Evolutionary conservation across 92 coral and sea anemone species (phyloP).

Genomic region (Siderastrea siderea): DNA sequence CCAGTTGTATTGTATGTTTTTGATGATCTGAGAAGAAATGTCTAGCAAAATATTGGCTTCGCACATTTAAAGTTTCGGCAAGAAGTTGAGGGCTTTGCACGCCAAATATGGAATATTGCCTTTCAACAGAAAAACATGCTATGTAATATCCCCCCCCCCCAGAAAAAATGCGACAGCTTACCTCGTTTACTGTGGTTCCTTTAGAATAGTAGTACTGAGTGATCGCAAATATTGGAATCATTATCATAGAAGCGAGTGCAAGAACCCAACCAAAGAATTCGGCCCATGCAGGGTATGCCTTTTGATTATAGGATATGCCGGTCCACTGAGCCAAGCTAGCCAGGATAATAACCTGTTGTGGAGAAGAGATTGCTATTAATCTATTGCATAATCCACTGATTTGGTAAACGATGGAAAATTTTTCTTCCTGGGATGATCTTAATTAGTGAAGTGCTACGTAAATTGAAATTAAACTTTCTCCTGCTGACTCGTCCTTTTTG

Average conservation of each 20-base stretch:
- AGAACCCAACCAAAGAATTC: conserved; percentile 94
- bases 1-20: no score
- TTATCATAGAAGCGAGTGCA: conserved; percentile 82
- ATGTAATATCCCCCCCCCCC: no score
- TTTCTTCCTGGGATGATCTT: background rate
- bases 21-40: background rate
- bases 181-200: conserved; percentile 73
- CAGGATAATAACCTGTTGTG: conserved; percentile 69
- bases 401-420: background rate
- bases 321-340: conserved; percentile 87
- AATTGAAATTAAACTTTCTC: no score
- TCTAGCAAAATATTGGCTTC: background rate
- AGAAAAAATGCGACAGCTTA: conserved; percentile 1
- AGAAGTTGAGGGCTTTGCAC: no score
- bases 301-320: conserved; percentile 76
- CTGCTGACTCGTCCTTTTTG: background rate
- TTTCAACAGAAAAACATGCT: no score
- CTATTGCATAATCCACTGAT: no score
- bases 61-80: background rate
- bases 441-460: background rate
- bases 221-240: conserved; percentile 81
- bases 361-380: background rate
- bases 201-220: conserved; percentile 65
- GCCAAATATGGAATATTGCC: no score
- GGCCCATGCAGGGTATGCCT: conserved; percentile 93